These are phyloP conservation scores for Balearica regulorum DNA, from an alignment of 2,797 vertebrate genomes.

Conservation along the genomic window DNA sequence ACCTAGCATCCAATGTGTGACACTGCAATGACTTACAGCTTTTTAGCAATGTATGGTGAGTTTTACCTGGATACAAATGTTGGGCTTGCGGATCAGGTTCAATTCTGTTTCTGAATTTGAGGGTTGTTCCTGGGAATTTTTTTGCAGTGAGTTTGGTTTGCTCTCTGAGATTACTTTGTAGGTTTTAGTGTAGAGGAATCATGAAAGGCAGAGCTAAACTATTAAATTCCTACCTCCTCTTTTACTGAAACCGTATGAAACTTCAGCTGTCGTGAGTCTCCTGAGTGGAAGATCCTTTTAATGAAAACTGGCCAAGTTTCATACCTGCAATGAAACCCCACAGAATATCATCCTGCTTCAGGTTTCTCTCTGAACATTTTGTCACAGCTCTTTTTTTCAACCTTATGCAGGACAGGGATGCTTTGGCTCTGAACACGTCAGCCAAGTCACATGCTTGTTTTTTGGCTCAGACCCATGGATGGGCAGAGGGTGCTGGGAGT, in stretches of 20 bases:
- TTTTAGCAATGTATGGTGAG: neutral
- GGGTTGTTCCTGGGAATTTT: neutral
- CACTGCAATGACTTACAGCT: neutral
- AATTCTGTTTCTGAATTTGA: neutral
- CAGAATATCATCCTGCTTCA: neutral
- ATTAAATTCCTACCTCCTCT: neutral
- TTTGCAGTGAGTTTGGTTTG: neutral
- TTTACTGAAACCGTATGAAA: neutral
- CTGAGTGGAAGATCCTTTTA: neutral
- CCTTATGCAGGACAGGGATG: neutral
- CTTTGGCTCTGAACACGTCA: neutral
- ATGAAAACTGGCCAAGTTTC: neutral
- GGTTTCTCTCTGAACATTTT: neutral
- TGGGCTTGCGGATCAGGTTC: rapidly evolving
- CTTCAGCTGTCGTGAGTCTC: neutral
- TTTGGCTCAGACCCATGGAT: neutral
- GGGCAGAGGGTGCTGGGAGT: neutral
- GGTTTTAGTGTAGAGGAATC: neutral
- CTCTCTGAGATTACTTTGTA: neutral
- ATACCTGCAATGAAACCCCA: neutral
- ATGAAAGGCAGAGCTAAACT: neutral
- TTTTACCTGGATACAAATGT: neutral
- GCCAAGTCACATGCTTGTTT: neutral
- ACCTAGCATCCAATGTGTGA: neutral
- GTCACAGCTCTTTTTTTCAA: neutral